These are phyloP conservation scores for Hyposoter dolosus DNA, from an alignment of 2,888 invertebrate genomes.

Conservation along the genomic window DNA sequence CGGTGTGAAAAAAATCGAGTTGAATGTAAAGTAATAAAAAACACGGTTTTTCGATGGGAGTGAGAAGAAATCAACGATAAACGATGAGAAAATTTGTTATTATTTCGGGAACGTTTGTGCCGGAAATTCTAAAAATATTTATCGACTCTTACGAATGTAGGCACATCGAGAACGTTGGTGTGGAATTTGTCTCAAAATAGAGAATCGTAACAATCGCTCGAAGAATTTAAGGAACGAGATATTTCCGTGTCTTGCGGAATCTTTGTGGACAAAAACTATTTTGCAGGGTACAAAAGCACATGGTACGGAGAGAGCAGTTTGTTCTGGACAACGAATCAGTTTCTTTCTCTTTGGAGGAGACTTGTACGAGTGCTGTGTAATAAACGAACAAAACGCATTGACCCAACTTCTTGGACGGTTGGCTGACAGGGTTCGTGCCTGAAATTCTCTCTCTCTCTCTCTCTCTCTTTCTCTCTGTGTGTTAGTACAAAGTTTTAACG, in stretches of 20 bases:
- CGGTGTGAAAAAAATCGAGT: too few relatives aligned
- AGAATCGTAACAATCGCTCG: neutral
- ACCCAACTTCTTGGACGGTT: constrained; percentile 50
- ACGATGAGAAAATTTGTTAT: neutral
- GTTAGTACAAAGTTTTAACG: constrained; percentile 79
- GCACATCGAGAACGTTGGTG: neutral
- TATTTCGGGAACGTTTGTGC: neutral
- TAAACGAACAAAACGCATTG: constrained; percentile 54
- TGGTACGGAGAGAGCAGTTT: neutral
- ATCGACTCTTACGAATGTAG: neutral
- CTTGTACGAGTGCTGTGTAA: constrained; percentile 19
- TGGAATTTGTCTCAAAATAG: neutral
- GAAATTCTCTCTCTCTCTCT: constrained; percentile 37
- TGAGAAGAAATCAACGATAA: neutral
- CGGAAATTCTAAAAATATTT: neutral
- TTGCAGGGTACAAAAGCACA: neutral
- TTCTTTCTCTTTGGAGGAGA: constrained; percentile 30
- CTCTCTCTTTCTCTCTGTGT: neutral
- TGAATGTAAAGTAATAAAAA: too few relatives aligned
- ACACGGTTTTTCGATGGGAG: too few relatives aligned
- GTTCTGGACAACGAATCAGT: constrained; percentile 33
- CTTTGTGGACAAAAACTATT: neutral
- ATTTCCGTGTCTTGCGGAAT: neutral
- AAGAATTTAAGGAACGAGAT: neutral
- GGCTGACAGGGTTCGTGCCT: constrained; percentile 55